Evolutionary conservation across 2,888 invertebrate genomes (phyloP), one percentile per base, ranked within the genome.

Genomic region (Hypolimnas misippus): DNA sequence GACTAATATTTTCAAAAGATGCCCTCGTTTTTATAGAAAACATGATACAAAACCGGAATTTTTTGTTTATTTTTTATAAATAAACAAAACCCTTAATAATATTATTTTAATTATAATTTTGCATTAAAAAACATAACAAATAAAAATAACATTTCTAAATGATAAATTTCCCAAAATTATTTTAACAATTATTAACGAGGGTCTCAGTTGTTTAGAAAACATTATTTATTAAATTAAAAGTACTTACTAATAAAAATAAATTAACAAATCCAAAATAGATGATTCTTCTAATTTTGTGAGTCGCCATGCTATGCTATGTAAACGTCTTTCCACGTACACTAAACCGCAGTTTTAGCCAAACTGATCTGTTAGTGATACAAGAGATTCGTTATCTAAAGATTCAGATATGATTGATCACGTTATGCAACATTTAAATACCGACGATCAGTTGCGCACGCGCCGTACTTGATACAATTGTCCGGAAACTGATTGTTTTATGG

Each of bases 331-430:
- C 29, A 42, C 42, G 33, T 50, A 33, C 33, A 53, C 57, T 54
- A 10, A 6, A 61, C 33, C 44, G 14, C 25, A 14, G 49, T 21
- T 50, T 40, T 16, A n/a, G 8, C 56, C 10, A 31, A 38, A 52
- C 61, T 72, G 73, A 73, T 67, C 65, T 55, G 19, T 10, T 61
- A 70, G 50, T 64, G 40, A 46, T 51, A 57, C 35, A 61, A 57
- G 25, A 33, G 12, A 59, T 49, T 42, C 57, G 63, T 71, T 66
- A 71, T 71, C 69, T 53, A 42, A 16, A 49, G 52, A 67, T 65
- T 31, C 14, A 29, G 35, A 54, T 55, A 62, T 59, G 79, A 78
- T 79, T 75, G 59, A 69, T 60, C 78, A 77, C 76, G 73, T 77
- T 70, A 65, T 44, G 56, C 50, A 70, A 72, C 49, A 52, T 8